Base-by-base conservation (phyloP, 2,797 vertebrate genomes). In the Simalia tracyae region DNA sequence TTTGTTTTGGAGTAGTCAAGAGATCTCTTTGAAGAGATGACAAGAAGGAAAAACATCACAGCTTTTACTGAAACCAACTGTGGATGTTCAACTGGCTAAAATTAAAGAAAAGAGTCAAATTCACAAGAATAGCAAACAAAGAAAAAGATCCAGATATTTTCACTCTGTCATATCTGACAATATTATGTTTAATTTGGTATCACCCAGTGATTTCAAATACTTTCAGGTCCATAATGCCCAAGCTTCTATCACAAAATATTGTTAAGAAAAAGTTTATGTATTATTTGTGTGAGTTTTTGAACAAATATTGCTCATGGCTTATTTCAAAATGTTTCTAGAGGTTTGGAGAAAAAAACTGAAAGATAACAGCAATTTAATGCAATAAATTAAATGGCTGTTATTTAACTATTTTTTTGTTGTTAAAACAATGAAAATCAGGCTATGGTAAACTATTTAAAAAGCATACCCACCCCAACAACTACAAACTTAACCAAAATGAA, bases 1-100 rank as follows among this genome's bases (percentile, higher is more conserved):
- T 91, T 93, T 92, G 28, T 90, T 86, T 91, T 86, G 61, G 15
- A 59, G 60, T 94, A 93, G 88, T 95, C 91, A 94, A 94, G 89
- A 93, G 92, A 94, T 24, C 11, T 86, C 90, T 95, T 89, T 93
- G 91, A 95, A 94, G 86, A 57, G 15, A 91, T 22, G 36, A 46
- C 92, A 63, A 84, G 57, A 3, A 95, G 26, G 54, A 92, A 72
- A 90, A 64, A 60, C 87, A 56, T 12, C 89, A 92, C 90, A 89
- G 59, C 26, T 60, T 93, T 61, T 88, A 84, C 24, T 57, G 68
- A 93, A 12, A 57, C 64, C 5, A 64, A 42, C 66, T 64, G 28
- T 63, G 0, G 72, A 87, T 90, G 92, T 22, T 26, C 12, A 95
- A 46, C 15, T 50, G 86, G 72, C 89, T 50, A 92, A 63, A 92